Conservation (phyloP, 2,888 invertebrate genomes). For the Lepidocyrtinus sp. region DNA sequence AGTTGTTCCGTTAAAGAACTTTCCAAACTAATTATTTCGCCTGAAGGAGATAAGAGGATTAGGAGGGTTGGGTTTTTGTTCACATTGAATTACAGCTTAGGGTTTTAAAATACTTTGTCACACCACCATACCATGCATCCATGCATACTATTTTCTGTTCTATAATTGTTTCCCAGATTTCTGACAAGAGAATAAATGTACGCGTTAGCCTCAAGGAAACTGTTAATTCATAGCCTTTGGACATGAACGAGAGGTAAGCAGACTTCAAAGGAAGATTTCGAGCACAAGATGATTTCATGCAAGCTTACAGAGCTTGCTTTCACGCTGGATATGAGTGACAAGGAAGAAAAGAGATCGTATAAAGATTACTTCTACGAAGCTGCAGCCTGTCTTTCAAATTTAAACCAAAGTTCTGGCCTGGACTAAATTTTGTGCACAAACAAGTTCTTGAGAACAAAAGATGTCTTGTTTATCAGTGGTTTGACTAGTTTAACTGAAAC, state of each 20-base stretch:
- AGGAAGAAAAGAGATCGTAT: not conserved
- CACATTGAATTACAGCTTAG: not conserved
- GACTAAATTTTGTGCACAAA: not conserved
- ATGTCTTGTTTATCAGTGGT: slow-evolving; percentile 48
- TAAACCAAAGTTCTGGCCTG: not conserved
- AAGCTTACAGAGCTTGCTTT: not conserved
- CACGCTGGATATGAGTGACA: not conserved
- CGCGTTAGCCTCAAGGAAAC: not conserved
- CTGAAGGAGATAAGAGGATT: slow-evolving; percentile 32
- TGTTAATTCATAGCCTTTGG: not conserved
- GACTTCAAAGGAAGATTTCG: not conserved
- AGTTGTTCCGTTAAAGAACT: too few species aligned
- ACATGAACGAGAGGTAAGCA: not conserved
- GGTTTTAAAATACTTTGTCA: not conserved
- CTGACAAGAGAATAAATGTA: too few species aligned
- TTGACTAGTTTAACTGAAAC: slow-evolving; percentile 56
- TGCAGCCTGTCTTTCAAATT: not conserved
- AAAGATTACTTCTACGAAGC: not conserved
- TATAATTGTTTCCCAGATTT: not conserved
- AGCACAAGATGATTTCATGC: too few species aligned
- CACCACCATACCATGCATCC: not conserved
- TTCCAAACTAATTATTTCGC: slow-evolving; percentile 24
- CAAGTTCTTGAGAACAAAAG: not conserved
- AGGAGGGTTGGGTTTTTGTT: not conserved
- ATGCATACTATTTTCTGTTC: not conserved